These are phyloP conservation scores for Ciconia maguari DNA, from an alignment of 2,113 vertebrate species.

Conservation along the genomic window DNA sequence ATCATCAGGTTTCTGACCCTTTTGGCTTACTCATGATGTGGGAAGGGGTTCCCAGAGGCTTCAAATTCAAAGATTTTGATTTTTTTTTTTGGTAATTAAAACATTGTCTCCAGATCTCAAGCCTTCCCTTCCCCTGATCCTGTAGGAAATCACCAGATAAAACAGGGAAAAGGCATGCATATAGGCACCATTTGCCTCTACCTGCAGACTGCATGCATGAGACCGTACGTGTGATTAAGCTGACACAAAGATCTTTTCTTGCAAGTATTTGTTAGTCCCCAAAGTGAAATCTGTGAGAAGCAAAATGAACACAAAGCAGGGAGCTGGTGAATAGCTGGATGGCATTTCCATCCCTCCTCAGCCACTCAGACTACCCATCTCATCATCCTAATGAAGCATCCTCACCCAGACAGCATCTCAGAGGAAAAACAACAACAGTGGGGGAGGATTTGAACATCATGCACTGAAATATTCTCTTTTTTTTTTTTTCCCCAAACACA, in stretches of 20 bases:
- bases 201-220: background rate
- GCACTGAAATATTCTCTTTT: background rate
- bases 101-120: background rate
- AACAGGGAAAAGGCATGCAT: background rate
- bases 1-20: background rate
- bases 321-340: background rate
- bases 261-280: background rate
- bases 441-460: background rate
- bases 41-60: background rate
- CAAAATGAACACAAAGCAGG: background rate
- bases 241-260: background rate
- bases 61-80: background rate
- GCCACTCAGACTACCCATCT: background rate
- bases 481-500: background rate
- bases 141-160: background rate
- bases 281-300: background rate
- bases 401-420: background rate
- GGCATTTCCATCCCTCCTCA: background rate
- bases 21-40: background rate
- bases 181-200: background rate
- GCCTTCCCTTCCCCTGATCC: background rate
- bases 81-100: background rate
- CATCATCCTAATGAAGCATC: background rate
- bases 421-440: background rate
- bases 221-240: fast-evolving